Evolutionary conservation across 2,797 vertebrate genomes (phyloP), one percentile per base, ranked within the genome.

Genomic region (Synaphobranchus kaupii): DNA sequence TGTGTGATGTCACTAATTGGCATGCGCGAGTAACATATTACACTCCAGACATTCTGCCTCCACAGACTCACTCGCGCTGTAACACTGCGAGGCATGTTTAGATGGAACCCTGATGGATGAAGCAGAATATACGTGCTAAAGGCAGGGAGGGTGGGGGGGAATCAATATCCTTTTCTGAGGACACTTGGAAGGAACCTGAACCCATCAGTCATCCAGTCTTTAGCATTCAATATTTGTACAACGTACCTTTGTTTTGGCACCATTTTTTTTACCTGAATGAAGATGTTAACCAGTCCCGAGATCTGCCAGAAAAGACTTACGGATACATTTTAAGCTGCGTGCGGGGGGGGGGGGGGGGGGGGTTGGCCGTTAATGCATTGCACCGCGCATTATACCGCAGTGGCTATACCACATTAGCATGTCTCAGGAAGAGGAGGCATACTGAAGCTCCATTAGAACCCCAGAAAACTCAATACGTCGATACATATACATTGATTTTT

Each of bases 401-500:
- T 88, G 86, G 66, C 85, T n/a, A 86, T 88, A 86, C 86, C 87
- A 39, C 39, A 93, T 93, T 91, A 91, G 87, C 85, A 90, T 83
- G 80, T 90, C 86, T 91, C 81, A 84, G 87, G 82, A 83, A 88
- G 20, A 31, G 52, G 84, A 84, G 78, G 54, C n/a, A n/a, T 47
- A 87, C 86, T 56, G 87, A 17, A 31, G 90, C 84, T 90, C 89
- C 87, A 90, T 89, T 89, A 91, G 86, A 25, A 54, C 54, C 60
- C 84, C 25, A 48, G 88, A 81, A 85, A 80, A 91, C 89, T 91
- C 50, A 87, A 92, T 90, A 90, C 3, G 52, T 93, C 90, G 44
- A 93, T 93, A 83, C 17, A 28, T 71, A 66, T 66, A 50, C 76
- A 90, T 91, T 88, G 89, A 93, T 91, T 91, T 39, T 54, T 89